Evolutionary conservation across 2,888 invertebrate genomes (phyloP), one percentile per base, ranked within the genome.

Genomic region (Lacanobia oleracea): DNA sequence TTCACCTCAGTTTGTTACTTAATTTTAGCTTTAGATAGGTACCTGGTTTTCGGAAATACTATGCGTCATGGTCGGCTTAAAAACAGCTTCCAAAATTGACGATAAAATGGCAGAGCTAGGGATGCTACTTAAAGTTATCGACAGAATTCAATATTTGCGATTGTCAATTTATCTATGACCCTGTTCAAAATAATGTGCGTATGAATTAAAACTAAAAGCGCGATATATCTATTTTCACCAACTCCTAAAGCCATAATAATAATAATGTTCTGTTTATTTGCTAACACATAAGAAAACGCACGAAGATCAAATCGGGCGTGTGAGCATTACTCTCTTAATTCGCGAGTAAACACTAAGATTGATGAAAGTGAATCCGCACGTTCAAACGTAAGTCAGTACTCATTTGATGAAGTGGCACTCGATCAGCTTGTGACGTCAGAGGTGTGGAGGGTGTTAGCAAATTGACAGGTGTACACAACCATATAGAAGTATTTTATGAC

Each of bases 291-390:
- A 59, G 63, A 67, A 60, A 78, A 61, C 51, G 7, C 23, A 64
- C 61, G n/a, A 61, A 80, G 64, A 80, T 80, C 75, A 75, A 83
- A 74, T 70, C 56, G 63, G 67, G 51, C 68, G 60, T 66, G 76
- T 61, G 68, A 60, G 33, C 59, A 64, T 81, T 70, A 76, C 77
- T 81, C 69, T 81, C 71, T 57, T 69, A 67, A 74, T 57, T 70
- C 67, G 60, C 75, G 57, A 54, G 75, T 73, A 80, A 83, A 80
- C 81, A 75, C 33, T 61, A 83, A 80, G 84, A 80, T 64, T 74
- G 67, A 80, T 83, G 80, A 83, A 75, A 80, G 63, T 67, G 66
- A 64, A 69, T 79, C 60, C 23, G 45, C 23, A 54, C 53, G 45
- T 81, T 61, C 56, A 40, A 64, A 57, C 61, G 40, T 51, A 66